Evolutionary conservation across 2,113 vertebrate genomes (phyloP), one percentile per base, ranked within the genome.

Genomic region (Hystrix brachyura): DNA sequence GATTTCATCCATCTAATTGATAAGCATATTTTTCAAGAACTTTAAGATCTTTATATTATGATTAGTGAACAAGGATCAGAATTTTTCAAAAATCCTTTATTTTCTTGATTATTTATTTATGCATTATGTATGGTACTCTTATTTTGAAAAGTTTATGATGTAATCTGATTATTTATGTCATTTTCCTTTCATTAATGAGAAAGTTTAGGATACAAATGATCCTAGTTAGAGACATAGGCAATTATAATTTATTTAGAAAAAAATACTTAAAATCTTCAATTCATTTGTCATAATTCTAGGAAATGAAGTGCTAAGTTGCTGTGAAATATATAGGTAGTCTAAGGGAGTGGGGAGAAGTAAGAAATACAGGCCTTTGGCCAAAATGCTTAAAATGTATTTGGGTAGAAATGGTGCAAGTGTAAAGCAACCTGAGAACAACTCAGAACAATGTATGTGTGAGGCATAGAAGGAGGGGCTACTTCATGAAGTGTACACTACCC

Each of bases 1-100:
- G 11, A 90, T 7, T 87, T 80, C 13, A 57, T 72, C 86, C 23
- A 80, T 38, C 9, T 89, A 51, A 92, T 65, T 94, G 65, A 74
- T 80, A 46, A 93, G 78, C 1, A 92, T 59, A 38, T 84, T 91
- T 60, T 95, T 84, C 4, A 91, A 78, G 53, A 78, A 7, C 34
- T 89, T 59, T 91, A 80, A 60, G 43, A 82, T 93, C 29, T 91
- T 88, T 88, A 55, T 48, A 72, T 32, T 82, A 21, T 86, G 29
- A 60, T 7, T 76, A 7, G 18, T 72, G 23, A 94, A 92, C 7
- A 93, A 97, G 87, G 91, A 59, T 67, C 21, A 71, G 91, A 96
- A 97, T 96, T 78, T 51, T 78, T 32, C 21, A 53, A 53, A 32
- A 2, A 27, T 65, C 27, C 15, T 87, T 43, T 82, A 38, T 92